Conservation (phyloP, 53 echinoderm and acorn worm species). For the Zoroaster sp. region DNA sequence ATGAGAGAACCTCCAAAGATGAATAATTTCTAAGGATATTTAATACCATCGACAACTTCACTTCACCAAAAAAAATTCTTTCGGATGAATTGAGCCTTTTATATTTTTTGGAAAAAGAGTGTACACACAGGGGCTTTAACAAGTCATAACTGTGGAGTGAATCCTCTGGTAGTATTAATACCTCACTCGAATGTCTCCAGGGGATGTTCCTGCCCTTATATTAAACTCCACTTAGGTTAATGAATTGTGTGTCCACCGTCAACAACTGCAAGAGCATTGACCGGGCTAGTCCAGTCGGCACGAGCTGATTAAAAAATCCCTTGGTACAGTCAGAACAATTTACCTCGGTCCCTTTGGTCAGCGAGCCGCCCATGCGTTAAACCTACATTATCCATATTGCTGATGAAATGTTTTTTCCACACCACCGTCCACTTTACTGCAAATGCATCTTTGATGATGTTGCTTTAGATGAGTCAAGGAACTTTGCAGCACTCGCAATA, state of each 20-base stretch:
- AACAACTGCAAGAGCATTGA: slow-evolving; percentile 37
- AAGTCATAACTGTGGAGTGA: too few species aligned
- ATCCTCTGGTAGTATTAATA: too few species aligned
- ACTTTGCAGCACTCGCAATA: background rate
- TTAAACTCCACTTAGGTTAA: slow-evolving; percentile 51
- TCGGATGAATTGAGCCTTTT: too few species aligned
- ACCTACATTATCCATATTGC: background rate
- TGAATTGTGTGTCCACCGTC: slow-evolving; percentile 8
- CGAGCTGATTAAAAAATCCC: background rate
- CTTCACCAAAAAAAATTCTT: too few species aligned
- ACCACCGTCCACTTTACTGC: background rate
- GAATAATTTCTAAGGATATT: too few species aligned
- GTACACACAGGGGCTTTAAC: too few species aligned
- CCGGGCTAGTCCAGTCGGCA: background rate
- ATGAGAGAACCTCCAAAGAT: too few species aligned
- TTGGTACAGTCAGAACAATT: background rate
- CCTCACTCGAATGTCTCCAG: too few species aligned
- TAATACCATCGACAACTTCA: too few species aligned
- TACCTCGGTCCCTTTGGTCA: background rate
- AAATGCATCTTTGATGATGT: background rate
- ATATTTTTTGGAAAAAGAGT: too few species aligned
- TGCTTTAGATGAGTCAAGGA: background rate
- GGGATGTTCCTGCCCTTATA: background rate
- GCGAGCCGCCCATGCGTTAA: background rate
- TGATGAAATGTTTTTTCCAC: background rate